phyloP scores from a whole-genome alignment of 2,888 invertebrate genomes.

The Operophtera brumata region DNA sequence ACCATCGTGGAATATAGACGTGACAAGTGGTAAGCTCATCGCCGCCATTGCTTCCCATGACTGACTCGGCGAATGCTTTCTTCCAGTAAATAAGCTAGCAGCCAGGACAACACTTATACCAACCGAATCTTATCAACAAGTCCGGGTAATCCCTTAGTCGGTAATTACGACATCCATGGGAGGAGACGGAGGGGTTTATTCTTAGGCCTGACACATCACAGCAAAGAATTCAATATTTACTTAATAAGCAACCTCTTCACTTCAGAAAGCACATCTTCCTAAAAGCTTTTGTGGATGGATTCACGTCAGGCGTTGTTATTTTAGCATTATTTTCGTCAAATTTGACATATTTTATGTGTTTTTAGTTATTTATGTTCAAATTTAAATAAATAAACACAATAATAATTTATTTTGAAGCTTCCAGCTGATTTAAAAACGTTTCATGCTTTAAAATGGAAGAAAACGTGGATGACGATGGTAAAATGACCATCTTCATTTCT shows the following conservation, averaged over 20 bases:
- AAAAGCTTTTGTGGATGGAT: constrained; percentile 30
- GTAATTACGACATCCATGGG: too few species aligned
- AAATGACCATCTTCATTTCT: constrained; percentile 16
- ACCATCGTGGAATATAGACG: too few species aligned
- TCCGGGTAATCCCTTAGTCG: too few species aligned
- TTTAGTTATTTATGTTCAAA: constrained; percentile 18
- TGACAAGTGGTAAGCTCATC: too few species aligned
- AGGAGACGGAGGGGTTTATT: too few species aligned
- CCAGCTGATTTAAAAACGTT: not conserved
- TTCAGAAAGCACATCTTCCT: constrained; percentile 5
- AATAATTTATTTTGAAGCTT: constrained; percentile 4
- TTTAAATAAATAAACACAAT: constrained; percentile 21
- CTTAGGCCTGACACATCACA: too few species aligned
- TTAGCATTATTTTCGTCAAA: constrained; percentile 23
- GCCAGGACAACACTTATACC: too few species aligned
- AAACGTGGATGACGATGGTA: not conserved
- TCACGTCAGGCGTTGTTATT: constrained; percentile 21
- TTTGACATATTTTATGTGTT: constrained; percentile 25
- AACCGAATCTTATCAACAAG: too few species aligned
- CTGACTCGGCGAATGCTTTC: too few species aligned
- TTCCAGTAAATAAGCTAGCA: too few species aligned
- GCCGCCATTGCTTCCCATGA: too few species aligned
- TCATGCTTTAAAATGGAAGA: too few species aligned
- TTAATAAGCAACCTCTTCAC: not conserved
- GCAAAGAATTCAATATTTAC: constrained; percentile 6